These are phyloP conservation scores for Heliothis subflexa DNA, from an alignment of 1,140 invertebrate genomes.

Conservation along the genomic window DNA sequence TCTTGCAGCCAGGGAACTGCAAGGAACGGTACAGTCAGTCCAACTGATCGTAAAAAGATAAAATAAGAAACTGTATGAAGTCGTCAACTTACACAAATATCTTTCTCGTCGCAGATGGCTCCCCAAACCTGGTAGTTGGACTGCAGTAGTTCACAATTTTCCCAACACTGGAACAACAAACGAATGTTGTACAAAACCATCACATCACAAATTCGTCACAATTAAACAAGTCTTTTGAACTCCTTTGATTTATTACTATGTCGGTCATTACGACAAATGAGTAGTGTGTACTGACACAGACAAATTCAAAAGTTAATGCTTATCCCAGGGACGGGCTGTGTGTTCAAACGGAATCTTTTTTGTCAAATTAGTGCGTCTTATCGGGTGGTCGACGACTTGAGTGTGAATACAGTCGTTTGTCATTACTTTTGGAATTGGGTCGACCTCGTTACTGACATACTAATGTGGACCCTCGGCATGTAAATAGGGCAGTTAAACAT, in stretches of 20 bases:
- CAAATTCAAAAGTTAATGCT: constrained; percentile 61
- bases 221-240: constrained; percentile 57
- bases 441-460: constrained; percentile 53
- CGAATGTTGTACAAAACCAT: constrained; percentile 52
- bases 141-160: constrained; percentile 91
- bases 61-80: background rate
- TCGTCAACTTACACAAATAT: constrained; percentile 89
- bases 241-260: constrained; percentile 60
- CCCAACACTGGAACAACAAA: constrained; percentile 92
- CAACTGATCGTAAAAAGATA: background rate
- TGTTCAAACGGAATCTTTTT: constrained; percentile 57
- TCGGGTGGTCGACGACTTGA: constrained; percentile 54
- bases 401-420: constrained; percentile 62
- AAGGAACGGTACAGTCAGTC: constrained; percentile 70
- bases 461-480: constrained; percentile 1
- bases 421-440: constrained; percentile 61
- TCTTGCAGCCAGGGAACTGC: constrained; percentile 90
- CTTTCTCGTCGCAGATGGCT: constrained; percentile 89
- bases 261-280: constrained; percentile 63
- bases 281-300: constrained; percentile 58
- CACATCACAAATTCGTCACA: constrained; percentile 53
- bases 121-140: constrained; percentile 91
- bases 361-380: constrained; percentile 65
- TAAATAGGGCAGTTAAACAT: background rate
- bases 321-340: constrained; percentile 49